Percentiles rank a stretch among this genome's conserved stretches.
These are phyloP conservation scores for Nemoura dubitans DNA, from an alignment of 2,888 invertebrate genomes.

Conservation along the genomic window DNA sequence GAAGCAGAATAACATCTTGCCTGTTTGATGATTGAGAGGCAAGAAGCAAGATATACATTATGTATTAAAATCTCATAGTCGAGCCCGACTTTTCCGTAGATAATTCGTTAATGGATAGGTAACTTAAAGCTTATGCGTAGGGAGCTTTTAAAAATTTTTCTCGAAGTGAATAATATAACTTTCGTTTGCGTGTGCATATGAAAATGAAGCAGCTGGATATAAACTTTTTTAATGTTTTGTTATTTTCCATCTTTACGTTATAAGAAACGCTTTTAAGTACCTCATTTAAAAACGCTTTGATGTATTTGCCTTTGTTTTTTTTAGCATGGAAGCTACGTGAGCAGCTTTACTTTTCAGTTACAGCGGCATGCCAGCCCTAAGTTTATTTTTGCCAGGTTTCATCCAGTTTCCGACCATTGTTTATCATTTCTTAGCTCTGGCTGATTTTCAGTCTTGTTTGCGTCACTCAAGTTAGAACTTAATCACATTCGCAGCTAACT, in stretches of 20 bases:
- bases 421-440: too few species aligned
- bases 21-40: not conserved
- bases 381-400: too few species aligned
- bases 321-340: not conserved
- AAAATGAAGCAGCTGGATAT: not conserved
- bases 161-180: not conserved
- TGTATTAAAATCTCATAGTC: not conserved
- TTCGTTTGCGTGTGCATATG: not conserved
- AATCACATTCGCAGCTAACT: not conserved
- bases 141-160: not conserved
- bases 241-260: not conserved
- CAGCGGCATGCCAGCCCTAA: too few species aligned
- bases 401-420: too few species aligned
- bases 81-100: not conserved
- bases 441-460: not conserved
- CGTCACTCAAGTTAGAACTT: not conserved
- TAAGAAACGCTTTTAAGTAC: not conserved
- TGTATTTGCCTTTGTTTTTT: not conserved
- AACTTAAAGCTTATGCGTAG: not conserved
- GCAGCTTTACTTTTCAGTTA: too few species aligned
- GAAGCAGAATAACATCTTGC: not conserved
- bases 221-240: not conserved
- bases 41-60: not conserved
- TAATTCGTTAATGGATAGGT: slow-evolving; percentile 7
- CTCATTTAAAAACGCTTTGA: slow-evolving; percentile 4